A percentile compares a stretch with the other conserved stretches of the same genome.
phyloP scores from a whole-genome alignment of 2,113 vertebrate species.

The Scatophagus argus region DNA sequence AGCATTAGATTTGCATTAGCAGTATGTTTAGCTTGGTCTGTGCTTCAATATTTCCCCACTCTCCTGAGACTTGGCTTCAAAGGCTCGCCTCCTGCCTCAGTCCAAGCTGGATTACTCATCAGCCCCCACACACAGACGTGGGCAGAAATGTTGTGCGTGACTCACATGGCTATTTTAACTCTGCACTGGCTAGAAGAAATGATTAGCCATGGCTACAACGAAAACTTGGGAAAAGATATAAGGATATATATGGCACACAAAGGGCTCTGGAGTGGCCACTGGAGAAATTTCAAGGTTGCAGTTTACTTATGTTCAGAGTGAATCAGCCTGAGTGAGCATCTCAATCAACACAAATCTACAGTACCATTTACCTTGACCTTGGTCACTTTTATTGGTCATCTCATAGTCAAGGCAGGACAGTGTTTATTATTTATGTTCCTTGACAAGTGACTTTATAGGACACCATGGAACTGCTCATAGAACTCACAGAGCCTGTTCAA shows the following conservation, averaged over 20 bases:
- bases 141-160: conserved; percentile 46
- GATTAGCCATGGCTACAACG: background rate
- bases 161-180: conserved; percentile 62
- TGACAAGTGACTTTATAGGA: too few relatives aligned
- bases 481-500: too few relatives aligned
- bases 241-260: background rate
- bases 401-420: too few relatives aligned
- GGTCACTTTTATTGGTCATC: background rate
- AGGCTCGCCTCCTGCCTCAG: conserved; percentile 50
- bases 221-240: background rate
- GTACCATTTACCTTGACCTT: background rate
- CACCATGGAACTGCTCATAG: too few relatives aligned
- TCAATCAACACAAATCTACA: background rate
- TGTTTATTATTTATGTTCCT: too few relatives aligned
- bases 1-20: conserved; percentile 32
- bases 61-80: conserved; percentile 38
- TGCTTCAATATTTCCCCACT: conserved; percentile 38
- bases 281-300: background rate
- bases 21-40: conserved; percentile 25
- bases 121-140: conserved; percentile 55
- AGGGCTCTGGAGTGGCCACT: background rate
- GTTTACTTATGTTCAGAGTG: background rate
- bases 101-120: conserved; percentile 68
- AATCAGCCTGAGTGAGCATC: background rate
- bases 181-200: conserved; percentile 3